phyloP scores from a whole-genome alignment of 1,140 invertebrate genomes.

The Drosophila tristis region DNA sequence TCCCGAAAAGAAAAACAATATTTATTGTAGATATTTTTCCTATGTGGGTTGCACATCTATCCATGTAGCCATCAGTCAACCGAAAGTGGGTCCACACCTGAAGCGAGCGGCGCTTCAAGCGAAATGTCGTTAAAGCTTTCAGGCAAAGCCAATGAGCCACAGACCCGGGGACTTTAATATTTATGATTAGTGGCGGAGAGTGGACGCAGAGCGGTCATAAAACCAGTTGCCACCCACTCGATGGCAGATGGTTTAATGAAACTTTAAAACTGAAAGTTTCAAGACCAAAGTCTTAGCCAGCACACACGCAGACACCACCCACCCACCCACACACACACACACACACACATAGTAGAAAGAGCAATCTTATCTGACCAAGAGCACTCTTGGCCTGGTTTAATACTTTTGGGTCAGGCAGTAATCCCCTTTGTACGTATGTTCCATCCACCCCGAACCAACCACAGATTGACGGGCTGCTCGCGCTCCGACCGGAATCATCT shows the following conservation, averaged over 20 bases:
- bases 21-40: too few relatives aligned
- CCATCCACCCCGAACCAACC: background rate
- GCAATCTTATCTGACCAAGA: conserved; percentile 46
- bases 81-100: too few relatives aligned
- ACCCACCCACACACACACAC: background rate
- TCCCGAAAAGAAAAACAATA: too few relatives aligned
- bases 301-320: background rate
- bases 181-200: conserved; percentile 58
- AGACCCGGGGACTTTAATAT: conserved; percentile 66
- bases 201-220: conserved; percentile 64
- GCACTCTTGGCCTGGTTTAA: conserved; percentile 16
- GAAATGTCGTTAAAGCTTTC: background rate
- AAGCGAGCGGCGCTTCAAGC: too few relatives aligned
- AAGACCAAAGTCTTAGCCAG: conserved; percentile 29
- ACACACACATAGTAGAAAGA: background rate
- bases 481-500: conserved; percentile 90
- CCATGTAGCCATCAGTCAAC: too few relatives aligned
- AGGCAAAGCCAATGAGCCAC: background rate
- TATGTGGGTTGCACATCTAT: too few relatives aligned
- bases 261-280: conserved; percentile 62
- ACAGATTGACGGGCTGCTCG: conserved; percentile 90
- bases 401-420: conserved; percentile 25
- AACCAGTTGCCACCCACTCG: conserved; percentile 26
- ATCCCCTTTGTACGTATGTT: conserved; percentile 19
- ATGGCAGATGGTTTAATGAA: conserved; percentile 42